phyloP scores from a whole-genome alignment of 2,113 vertebrate species.

The Dolichallabes microphthalmus region DNA sequence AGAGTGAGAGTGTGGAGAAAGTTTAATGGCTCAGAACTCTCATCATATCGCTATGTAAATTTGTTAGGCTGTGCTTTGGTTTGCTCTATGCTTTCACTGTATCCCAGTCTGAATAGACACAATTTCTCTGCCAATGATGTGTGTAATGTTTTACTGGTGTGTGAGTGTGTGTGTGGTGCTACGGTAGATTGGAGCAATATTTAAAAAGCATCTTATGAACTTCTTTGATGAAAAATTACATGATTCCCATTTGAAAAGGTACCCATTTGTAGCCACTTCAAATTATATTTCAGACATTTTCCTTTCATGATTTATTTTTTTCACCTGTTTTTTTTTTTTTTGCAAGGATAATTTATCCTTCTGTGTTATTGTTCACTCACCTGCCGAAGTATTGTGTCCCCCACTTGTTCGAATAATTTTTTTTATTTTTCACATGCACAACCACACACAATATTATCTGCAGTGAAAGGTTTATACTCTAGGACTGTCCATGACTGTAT shows the following conservation, averaged over 20 bases:
- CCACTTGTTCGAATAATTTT: too few species aligned
- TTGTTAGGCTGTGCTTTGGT: conserved; percentile 5
- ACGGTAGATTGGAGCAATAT: neutral
- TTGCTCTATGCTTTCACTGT: neutral
- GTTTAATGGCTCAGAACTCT: conserved; percentile 31
- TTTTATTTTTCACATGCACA: too few species aligned
- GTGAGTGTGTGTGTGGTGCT: neutral
- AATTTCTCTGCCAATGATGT: conserved; percentile 3
- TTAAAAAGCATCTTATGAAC: neutral
- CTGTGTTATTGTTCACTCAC: too few species aligned
- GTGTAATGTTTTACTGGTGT: neutral
- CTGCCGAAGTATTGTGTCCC: too few species aligned
- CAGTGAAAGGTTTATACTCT: too few species aligned
- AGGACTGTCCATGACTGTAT: too few species aligned
- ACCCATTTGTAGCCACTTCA: neutral
- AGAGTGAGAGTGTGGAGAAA: conserved; percentile 1
- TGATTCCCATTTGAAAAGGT: neutral
- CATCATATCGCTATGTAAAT: neutral
- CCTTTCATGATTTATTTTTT: neutral
- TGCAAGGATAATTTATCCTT: neutral
- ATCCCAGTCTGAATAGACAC: neutral
- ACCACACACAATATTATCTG: too few species aligned
- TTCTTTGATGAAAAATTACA: neutral
- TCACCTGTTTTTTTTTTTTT: neutral
- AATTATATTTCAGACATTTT: neutral